Evolutionary conservation across 2,113 vertebrate species (phyloP), one percentile per base, ranked within the genome.

Genomic region (Choloepus hoffmanni): DNA sequence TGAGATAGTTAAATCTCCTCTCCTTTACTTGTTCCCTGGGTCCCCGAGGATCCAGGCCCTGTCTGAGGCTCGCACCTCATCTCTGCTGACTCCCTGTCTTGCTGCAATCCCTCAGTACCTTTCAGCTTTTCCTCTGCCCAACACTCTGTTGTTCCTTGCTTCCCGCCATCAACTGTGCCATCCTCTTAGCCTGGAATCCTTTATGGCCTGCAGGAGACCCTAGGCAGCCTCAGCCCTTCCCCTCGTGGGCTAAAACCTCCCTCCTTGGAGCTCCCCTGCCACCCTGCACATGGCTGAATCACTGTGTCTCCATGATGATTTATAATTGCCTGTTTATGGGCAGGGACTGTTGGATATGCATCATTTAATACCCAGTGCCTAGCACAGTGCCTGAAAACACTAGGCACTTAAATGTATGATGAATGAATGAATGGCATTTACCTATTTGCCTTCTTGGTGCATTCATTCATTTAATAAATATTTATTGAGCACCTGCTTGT

Each of bases 401-500:
- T 14, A 82, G 26, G 50, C 58, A 24, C 63, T 88, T 63, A 83
- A n/a, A 60, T 30, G 2, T 82, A 81, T 45, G 62, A 81, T 15
- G 68, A 92, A 83, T 53, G 84, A 90, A 62, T 63, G 83, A 60
- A 81, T 87, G 70, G 65, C 36, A 40, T 24, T n/a, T 77, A 43
- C 5, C 68, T 67, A 23, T 89, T 74, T 83, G 86, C 36, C 76
- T 92, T 89, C 79, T 65, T 53, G 63, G 43, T 65, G 67, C 82
- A 48, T 85, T 92, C 68, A 77, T 93, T 95, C 93, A 85, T 40
- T 90, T 90, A 92, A 60, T 68, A 74, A 87, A 60, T 86, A 79
- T 73, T 55, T 96, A 96, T 91, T 45, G 91, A 93, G 73, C 28
- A 81, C 68, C 68, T 92, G 78, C 90, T 91, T 95, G 70, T 15